phyloP scores from a whole-genome alignment of 2,797 vertebrate genomes.

The Mormyrops boulengeri region DNA sequence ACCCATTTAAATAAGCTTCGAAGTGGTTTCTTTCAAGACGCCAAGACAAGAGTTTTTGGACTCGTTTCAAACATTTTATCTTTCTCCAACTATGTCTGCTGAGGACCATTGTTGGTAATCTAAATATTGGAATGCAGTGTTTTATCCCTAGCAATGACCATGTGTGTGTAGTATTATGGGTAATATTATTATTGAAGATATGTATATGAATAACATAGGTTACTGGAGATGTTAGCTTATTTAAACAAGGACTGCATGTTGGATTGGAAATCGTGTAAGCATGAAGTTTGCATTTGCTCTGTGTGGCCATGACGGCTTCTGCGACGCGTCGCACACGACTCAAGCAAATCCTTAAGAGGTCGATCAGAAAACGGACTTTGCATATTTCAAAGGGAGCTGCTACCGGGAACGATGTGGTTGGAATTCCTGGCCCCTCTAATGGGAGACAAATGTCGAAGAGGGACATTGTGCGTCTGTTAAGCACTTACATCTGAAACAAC shows the following conservation, averaged over 20 bases:
- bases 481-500: slow-evolving; percentile 47
- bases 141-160: background rate
- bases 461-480: slow-evolving; percentile 36
- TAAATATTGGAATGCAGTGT: background rate
- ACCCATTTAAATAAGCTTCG: background rate
- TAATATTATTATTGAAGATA: background rate
- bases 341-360: background rate
- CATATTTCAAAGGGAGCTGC: slow-evolving; percentile 16
- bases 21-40: slow-evolving; percentile 5
- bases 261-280: background rate
- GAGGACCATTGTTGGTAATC: background rate
- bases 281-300: background rate
- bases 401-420: background rate
- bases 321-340: background rate
- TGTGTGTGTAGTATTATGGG: background rate
- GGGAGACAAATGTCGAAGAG: slow-evolving; percentile 31
- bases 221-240: background rate
- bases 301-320: background rate
- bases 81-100: background rate
- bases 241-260: background rate
- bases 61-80: background rate
- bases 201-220: background rate
- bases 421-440: slow-evolving; percentile 12
- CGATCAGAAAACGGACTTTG: background rate
- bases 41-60: background rate